Evolutionary conservation across 2,888 invertebrate genomes (phyloP).

Genomic region (Oconnorella tubifera): DNA sequence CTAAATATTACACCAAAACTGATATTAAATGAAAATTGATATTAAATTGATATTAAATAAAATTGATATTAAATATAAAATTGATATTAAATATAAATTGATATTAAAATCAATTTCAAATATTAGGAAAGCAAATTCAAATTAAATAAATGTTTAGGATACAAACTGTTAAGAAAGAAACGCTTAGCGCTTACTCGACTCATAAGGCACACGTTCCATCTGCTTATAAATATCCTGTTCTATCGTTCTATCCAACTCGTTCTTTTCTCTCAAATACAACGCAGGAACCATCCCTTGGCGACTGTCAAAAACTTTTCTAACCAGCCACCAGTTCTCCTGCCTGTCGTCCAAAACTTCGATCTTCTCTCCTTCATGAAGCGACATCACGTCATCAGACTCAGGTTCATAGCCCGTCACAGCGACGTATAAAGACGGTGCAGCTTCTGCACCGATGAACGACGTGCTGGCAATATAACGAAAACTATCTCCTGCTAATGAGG

Average conservation of each 20-base stretch:
- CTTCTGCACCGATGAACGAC: conserved; percentile 5
- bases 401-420: conserved; percentile 35
- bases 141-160: no score
- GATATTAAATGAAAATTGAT: no score
- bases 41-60: no score
- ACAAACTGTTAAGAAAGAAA: no score
- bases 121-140: no score
- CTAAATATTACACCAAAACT: no score
- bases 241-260: conserved; percentile 27
- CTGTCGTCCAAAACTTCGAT: conserved; percentile 35
- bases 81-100: no score
- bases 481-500: no score
- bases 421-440: conserved; percentile 18
- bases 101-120: no score
- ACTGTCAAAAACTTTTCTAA: conserved; percentile 33
- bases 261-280: conserved; percentile 28
- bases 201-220: conserved; percentile 25
- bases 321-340: conserved; percentile 36
- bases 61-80: no score
- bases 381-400: conserved; percentile 37
- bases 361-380: conserved; percentile 38
- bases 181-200: conserved; percentile 33
- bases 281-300: conserved; percentile 34
- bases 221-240: conserved; percentile 25
- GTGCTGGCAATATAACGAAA: background rate